Evolutionary conservation across 1,140 invertebrate species (phyloP), one percentile per base, ranked within the genome.

Genomic region (Cydia amplana): DNA sequence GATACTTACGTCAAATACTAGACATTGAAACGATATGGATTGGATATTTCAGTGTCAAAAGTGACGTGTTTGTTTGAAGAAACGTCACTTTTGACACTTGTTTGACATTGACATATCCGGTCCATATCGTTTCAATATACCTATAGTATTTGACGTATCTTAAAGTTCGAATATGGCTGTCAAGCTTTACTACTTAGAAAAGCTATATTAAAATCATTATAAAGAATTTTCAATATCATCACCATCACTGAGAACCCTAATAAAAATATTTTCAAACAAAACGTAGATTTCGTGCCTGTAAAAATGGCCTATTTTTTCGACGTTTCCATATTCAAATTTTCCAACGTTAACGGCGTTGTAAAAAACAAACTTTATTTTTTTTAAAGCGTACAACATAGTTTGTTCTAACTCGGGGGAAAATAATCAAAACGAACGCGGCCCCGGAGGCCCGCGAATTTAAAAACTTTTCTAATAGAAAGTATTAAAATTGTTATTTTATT

Each of bases 401-500:
- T 60, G 20, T 60, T 60, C 55, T 60, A 60, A 60, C 55, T 60
- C 55, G 20, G 7, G 6, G 20, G 55, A 23, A 60, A 60, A 60
- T 60, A 60, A 60, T 60, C 18, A 60, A 60, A 60, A 60, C 55
- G 55, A 23, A 60, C 20, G 55, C 65, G 16, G 16, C 65, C 32
- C 65, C n/a, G 20, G 65, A 70, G 65, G n/a, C 65, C 18, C 6
- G 16, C 32, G 28, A 40, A 70, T 70, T 70, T 70, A 18, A 43
- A 70, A 70, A 70, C 32, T 70, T 70, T 70, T 43, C 5, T 70
- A 70, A 70, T 36, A 70, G 65, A 70, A 67, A 70, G 16, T 18
- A 70, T 70, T 18, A 70, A 70, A 70, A 70, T 67, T 32, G 64
- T 67, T 67, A 36, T 25, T 28, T 67, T 67, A 67, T 25, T 64